phyloP scores from a whole-genome alignment of 2,113 vertebrate genomes.

The Mugil cephalus region DNA sequence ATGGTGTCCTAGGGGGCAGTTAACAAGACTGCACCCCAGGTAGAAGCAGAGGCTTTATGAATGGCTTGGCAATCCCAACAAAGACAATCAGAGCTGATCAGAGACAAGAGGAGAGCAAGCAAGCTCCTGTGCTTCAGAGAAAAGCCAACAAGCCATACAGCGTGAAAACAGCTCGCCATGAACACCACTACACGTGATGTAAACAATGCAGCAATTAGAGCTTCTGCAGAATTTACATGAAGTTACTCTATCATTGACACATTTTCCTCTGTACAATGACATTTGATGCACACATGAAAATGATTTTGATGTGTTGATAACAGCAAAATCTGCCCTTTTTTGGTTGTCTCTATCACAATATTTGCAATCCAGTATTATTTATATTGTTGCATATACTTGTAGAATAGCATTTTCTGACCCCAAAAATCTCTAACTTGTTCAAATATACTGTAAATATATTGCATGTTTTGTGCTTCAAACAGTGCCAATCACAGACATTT shows the following conservation, averaged over 20 bases:
- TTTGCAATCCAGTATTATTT: background rate
- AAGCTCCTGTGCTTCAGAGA: constrained; percentile 20
- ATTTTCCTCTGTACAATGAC: background rate
- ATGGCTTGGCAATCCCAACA: constrained; percentile 24
- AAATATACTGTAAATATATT: background rate
- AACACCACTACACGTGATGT: background rate
- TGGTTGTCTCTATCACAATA: background rate
- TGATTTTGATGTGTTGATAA: no score
- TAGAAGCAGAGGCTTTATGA: constrained; percentile 32
- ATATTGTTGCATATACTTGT: no score
- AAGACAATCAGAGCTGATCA: constrained; percentile 51
- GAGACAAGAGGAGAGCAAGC: constrained; percentile 43
- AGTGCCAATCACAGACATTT: no score
- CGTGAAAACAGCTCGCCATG: constrained; percentile 5
- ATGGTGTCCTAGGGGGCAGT: constrained; percentile 44
- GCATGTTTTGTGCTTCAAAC: no score
- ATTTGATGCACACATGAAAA: background rate
- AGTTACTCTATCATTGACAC: background rate
- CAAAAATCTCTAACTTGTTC: no score
- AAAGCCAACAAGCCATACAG: constrained; percentile 23
- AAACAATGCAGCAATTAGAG: constrained; percentile 31
- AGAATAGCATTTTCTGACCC: no score
- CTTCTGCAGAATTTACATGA: background rate
- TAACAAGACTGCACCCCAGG: constrained; percentile 55
- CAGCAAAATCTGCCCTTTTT: no score